phyloP scores from a whole-genome alignment of 2,888 invertebrate species.

The Cerastis leucographa region DNA sequence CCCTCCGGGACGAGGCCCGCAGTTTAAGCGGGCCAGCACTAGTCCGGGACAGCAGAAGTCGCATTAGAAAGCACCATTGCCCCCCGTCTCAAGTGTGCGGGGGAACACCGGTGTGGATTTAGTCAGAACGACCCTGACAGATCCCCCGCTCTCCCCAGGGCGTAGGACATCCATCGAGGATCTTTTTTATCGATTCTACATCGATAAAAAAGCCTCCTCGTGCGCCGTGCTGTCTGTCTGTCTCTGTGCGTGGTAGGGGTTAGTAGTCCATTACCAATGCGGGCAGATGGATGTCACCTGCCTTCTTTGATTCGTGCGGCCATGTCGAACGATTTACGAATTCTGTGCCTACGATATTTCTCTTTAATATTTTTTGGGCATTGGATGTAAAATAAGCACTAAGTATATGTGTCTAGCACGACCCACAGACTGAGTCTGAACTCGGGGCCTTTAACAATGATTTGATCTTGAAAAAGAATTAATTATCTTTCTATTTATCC shows the following conservation, averaged over 20 bases:
- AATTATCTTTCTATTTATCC: conserved; percentile 75
- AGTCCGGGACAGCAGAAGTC: too few species aligned
- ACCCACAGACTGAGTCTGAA: background rate
- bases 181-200: too few species aligned
- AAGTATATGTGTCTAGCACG: background rate
- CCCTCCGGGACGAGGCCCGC: too few species aligned
- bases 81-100: too few species aligned
- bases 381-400: background rate
- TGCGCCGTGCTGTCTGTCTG: background rate
- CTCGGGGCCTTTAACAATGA: background rate
- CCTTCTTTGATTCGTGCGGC: background rate
- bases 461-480: background rate
- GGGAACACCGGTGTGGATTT: too few species aligned
- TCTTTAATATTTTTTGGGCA: background rate
- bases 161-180: too few species aligned
- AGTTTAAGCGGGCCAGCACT: too few species aligned
- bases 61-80: too few species aligned
- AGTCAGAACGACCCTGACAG: too few species aligned
- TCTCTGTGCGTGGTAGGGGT: background rate
- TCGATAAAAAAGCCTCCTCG: too few species aligned
- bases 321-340: background rate
- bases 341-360: background rate
- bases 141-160: too few species aligned
- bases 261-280: background rate
- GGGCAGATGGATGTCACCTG: background rate